Evolutionary conservation across 2,888 invertebrate genomes (phyloP), one percentile per base, ranked within the genome.

Genomic region (Drosophila helvetica): DNA sequence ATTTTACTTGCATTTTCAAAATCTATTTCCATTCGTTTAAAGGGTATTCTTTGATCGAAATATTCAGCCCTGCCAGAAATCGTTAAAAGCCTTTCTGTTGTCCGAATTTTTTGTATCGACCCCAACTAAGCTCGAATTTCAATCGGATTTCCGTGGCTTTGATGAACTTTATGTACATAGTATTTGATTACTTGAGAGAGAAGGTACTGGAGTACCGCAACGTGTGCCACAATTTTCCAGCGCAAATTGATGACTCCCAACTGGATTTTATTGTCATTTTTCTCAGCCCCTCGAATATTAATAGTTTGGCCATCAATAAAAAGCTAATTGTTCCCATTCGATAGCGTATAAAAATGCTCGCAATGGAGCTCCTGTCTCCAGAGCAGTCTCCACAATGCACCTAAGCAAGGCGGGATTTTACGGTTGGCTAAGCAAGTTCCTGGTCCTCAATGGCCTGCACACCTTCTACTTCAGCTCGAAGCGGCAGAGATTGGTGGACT

Each of bases 371-470:
- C 10, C 19, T 17, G 0, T 10, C 1, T 2, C 25, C 25, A 25
- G 7, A 18, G 18, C 25, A 45, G 52, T 71, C 25, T 8, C 10
- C 3, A 54, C 48, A 18, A 71, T 71, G 73, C 15, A 7, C 8
- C 9, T 18, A 4, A 12, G 25, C 27, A 33, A 45, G 54, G 18
- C 15, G 43, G 43, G 48, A 0, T 55, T 58, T 15, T 73, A 61
- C 12, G 38, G 56, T 46, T 57, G 38, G 4, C 43, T 73, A 0
- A 74, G 57, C 27, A 50, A 25, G 15, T 66, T 67, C 25, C 17
- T 47, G 30, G 51, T 50, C 15, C 54, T 73, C 0, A 73, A 73
- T 19, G 73, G 73, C 2, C 68, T 73, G 7, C 46, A 67, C 33
- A 68, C 30, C 1, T 73, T 43, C 42, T 58, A 67, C 15, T 73